A percentile compares a stretch with the other conserved stretches of the same genome.
These are phyloP conservation scores for Oreonectes daqikongensis DNA, from an alignment of 2,797 vertebrate species.

Conservation along the genomic window DNA sequence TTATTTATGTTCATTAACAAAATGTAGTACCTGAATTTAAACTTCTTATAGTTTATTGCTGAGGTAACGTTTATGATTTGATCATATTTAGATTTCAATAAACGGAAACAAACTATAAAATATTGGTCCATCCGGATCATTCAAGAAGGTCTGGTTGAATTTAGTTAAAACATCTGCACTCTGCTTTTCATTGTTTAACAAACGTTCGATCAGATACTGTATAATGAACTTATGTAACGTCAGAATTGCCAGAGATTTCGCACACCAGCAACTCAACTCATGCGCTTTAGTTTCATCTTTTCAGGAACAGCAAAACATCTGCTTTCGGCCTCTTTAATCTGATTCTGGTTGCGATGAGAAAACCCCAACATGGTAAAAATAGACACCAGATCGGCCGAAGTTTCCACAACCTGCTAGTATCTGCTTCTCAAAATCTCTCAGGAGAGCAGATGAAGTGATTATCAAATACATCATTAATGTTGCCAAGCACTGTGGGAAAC, in stretches of 20 bases:
- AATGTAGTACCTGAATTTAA: no score
- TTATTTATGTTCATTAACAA: no score
- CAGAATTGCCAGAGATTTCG: slow-evolving; percentile 29
- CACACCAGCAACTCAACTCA: slow-evolving; percentile 19
- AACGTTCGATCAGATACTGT: background rate
- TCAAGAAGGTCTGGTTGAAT: background rate
- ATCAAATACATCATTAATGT: background rate
- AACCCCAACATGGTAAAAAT: slow-evolving; percentile 49
- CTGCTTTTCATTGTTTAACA: background rate
- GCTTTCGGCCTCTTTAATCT: slow-evolving; percentile 46
- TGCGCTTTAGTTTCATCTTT: slow-evolving; percentile 11
- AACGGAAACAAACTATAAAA: background rate
- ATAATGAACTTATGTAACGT: slow-evolving; percentile 31
- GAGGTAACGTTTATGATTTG: no score
- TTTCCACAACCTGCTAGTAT: slow-evolving; percentile 58
- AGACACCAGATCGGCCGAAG: slow-evolving; percentile 50
- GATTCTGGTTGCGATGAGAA: slow-evolving; percentile 44
- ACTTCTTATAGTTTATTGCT: no score
- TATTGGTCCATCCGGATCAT: background rate
- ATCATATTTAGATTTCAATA: no score
- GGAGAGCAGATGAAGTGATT: slow-evolving; percentile 21
- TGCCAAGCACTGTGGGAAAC: slow-evolving; percentile 9
- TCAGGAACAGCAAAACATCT: slow-evolving; percentile 49
- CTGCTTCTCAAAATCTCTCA: slow-evolving; percentile 46
- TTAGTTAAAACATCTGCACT: slow-evolving; percentile 1